Evolutionary conservation across 2,113 vertebrate genomes (phyloP).

Genomic region (Tinamus guttatus): DNA sequence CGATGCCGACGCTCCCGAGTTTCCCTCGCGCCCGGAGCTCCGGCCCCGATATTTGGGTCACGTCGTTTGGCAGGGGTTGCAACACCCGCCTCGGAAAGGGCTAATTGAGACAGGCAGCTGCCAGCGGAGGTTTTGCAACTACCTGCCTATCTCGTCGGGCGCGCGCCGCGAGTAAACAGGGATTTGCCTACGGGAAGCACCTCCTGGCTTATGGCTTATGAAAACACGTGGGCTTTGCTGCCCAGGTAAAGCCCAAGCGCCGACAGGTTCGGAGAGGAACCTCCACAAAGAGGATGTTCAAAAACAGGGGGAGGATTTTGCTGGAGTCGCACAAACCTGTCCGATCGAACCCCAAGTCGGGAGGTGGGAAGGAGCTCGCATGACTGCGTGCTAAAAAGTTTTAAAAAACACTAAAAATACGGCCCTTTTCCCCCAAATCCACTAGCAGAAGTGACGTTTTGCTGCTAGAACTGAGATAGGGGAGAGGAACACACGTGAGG

Average conservation of each 20-base stretch:
- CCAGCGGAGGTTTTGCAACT: background rate
- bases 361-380: background rate
- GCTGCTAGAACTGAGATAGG: background rate
- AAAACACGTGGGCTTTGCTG: background rate
- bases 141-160: slow-evolving; percentile 12
- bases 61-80: background rate
- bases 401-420: too few species aligned
- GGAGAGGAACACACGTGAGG: background rate
- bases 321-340: background rate
- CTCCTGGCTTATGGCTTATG: background rate
- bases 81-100: background rate
- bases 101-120: background rate
- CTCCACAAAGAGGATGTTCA: background rate
- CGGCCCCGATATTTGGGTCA: background rate
- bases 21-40: accelerated
- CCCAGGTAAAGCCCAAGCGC: background rate
- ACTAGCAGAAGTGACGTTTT: background rate
- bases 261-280: background rate
- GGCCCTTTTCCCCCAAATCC: background rate
- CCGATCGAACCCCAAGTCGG: background rate
- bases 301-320: background rate
- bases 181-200: background rate
- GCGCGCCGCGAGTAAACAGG: background rate
- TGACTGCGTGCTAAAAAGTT: too few species aligned
- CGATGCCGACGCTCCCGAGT: background rate